These are phyloP conservation scores for Ciona savignyi DNA, from an alignment of 23 tunicate genomes.

Conservation along the genomic window DNA sequence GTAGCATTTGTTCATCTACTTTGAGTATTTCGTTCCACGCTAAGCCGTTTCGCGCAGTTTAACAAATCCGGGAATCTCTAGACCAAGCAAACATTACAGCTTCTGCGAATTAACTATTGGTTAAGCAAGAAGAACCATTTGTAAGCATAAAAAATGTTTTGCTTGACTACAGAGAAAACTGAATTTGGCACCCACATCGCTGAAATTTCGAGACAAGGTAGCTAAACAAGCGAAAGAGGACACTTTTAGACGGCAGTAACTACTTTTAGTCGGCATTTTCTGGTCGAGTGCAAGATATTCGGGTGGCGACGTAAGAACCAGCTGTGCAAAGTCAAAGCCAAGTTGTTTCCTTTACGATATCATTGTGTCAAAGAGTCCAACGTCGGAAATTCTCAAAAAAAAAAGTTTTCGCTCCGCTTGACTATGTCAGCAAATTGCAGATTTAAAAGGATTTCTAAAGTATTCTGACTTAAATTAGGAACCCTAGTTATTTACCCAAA, in stretches of 20 bases:
- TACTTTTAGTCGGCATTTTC: neutral
- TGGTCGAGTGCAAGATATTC: neutral
- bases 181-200: too few species aligned
- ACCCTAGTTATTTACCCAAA: neutral
- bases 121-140: too few species aligned
- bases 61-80: neutral
- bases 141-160: too few species aligned
- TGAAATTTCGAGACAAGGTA: neutral
- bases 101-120: too few species aligned
- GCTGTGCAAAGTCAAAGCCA: neutral
- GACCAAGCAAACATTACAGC: neutral
- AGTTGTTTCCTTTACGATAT: neutral
- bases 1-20: neutral
- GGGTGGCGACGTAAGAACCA: conserved; percentile 1
- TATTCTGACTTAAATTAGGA: neutral
- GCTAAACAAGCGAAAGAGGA: neutral
- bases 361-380: too few species aligned
- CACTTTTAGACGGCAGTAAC: neutral
- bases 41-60: neutral
- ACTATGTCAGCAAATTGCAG: neutral
- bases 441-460: neutral
- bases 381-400: too few species aligned
- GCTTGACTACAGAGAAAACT: too few species aligned
- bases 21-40: neutral
- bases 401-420: neutral